Evolutionary conservation across 2,888 invertebrate species (phyloP).

Genomic region (Nineta flava): DNA sequence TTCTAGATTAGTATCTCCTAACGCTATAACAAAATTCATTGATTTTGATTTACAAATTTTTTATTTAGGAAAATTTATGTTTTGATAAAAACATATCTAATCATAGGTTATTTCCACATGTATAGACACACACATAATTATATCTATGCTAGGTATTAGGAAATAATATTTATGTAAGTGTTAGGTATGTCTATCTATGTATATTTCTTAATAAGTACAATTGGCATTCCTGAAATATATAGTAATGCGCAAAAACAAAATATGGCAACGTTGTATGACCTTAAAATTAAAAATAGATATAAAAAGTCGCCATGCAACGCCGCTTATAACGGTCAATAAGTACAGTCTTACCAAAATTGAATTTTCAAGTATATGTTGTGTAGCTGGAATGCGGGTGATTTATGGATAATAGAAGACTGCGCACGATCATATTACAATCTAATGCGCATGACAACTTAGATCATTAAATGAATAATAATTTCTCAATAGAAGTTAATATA

Average conservation of each 20-base stretch:
- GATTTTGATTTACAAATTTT: too few relatives aligned
- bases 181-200: too few relatives aligned
- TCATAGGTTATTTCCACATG: too few relatives aligned
- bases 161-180: too few relatives aligned
- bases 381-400: neutral
- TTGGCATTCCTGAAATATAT: neutral
- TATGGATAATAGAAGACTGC: neutral
- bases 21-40: too few relatives aligned
- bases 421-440: neutral
- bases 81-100: too few relatives aligned
- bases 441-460: too few relatives aligned
- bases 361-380: neutral
- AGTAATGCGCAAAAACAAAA: neutral
- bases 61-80: too few relatives aligned
- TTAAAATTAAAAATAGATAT: slow-evolving; percentile 3
- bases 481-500: too few relatives aligned
- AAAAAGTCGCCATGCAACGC: slow-evolving; percentile 5
- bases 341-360: slow-evolving; percentile 4
- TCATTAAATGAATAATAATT: too few relatives aligned
- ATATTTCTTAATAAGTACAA: neutral
- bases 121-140: too few relatives aligned
- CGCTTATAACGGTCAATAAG: slow-evolving; percentile 8
- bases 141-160: too few relatives aligned
- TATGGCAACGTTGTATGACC: slow-evolving; percentile 8
- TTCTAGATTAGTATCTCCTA: neutral